These are phyloP conservation scores for Engystomops pustulosus DNA, from an alignment of 2,113 vertebrate genomes.

Conservation along the genomic window DNA sequence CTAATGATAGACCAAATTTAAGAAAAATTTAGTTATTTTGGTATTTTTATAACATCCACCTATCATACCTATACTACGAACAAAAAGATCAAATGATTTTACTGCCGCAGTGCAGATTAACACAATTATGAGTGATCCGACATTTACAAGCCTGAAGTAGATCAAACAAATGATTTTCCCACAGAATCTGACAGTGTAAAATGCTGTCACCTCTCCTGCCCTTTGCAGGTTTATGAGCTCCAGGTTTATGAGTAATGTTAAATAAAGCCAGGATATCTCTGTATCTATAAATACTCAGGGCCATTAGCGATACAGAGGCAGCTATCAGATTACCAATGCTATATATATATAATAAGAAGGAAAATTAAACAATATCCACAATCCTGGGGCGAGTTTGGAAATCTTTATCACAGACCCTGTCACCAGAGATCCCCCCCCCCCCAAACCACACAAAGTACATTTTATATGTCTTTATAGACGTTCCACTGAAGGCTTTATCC, in stretches of 20 bases:
- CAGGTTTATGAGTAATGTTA: neutral
- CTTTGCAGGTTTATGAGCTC: constrained; percentile 1
- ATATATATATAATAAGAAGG: too few relatives aligned
- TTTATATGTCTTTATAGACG: too few relatives aligned
- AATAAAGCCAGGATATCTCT: neutral
- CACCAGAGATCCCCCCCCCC: too few relatives aligned
- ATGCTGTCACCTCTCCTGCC: neutral
- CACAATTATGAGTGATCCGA: constrained; percentile 2
- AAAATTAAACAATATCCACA: too few relatives aligned
- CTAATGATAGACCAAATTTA: too few relatives aligned
- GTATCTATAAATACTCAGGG: neutral
- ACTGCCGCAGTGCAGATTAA: neutral
- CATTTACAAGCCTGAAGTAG: constrained; percentile 22
- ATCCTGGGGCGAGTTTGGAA: too few relatives aligned
- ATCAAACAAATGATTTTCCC: neutral
- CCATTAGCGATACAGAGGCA: neutral
- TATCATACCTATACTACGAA: neutral
- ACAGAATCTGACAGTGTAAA: neutral
- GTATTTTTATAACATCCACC: neutral
- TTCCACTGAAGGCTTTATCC: too few relatives aligned
- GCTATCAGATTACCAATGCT: neutral
- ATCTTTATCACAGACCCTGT: neutral
- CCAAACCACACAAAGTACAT: too few relatives aligned
- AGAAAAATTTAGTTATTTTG: neutral
- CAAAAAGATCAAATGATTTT: neutral